Conservation (phyloP, 2,797 vertebrate species). For the Eptatretus atami region DNA sequence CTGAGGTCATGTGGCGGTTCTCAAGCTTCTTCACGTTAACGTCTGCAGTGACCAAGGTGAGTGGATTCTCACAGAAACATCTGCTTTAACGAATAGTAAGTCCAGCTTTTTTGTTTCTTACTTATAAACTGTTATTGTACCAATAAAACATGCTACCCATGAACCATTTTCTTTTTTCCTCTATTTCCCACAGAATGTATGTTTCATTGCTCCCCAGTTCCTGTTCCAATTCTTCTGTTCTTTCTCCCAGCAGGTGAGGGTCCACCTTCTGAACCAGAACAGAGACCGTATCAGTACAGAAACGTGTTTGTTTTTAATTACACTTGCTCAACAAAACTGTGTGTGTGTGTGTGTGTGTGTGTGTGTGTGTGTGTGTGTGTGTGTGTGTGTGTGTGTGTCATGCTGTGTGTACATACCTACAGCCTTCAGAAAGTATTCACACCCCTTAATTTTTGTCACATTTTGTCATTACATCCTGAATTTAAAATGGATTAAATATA, state of each 20-base stretch:
- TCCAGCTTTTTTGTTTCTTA: conserved; percentile 10
- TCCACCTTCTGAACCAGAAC: neutral
- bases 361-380: neutral
- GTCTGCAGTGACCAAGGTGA: too few species aligned
- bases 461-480: too few species aligned
- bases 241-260: conserved; percentile 95
- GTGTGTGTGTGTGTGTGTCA: conserved; percentile 1
- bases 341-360: neutral
- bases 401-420: neutral
- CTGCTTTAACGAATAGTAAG: conserved; percentile 6
- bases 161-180: conserved; percentile 8
- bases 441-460: too few species aligned
- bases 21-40: too few species aligned
- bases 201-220: conserved; percentile 99
- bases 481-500: too few species aligned
- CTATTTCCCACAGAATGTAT: conserved; percentile 67
- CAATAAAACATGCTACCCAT: conserved; percentile 4
- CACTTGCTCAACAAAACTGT: neutral
- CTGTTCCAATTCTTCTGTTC: conserved; percentile 99
- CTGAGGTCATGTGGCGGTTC: too few species aligned
- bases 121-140: conserved; percentile 9
- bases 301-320: neutral
- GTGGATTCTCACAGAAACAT: too few species aligned
- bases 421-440: neutral
- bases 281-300: neutral